These are phyloP conservation scores for Scortum barcoo DNA, from an alignment of 2,113 vertebrate genomes.

Conservation along the genomic window DNA sequence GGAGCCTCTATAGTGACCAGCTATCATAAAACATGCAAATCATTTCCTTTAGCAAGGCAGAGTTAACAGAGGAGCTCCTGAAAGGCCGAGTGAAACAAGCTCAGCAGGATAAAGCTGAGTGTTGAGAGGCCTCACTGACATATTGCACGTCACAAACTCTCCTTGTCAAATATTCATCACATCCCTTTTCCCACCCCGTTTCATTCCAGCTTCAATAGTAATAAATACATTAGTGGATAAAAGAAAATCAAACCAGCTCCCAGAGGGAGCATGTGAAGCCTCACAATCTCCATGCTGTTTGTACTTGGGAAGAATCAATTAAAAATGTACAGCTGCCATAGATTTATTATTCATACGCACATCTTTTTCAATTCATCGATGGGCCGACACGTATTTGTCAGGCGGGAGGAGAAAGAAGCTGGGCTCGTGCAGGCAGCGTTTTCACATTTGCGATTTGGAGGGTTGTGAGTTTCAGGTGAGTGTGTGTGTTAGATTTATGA, in stretches of 20 bases:
- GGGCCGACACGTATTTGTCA: constrained; percentile 65
- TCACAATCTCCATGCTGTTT: constrained; percentile 80
- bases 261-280: constrained; percentile 55
- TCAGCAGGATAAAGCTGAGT: constrained; percentile 29
- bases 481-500: constrained; percentile 6
- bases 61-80: constrained; percentile 33
- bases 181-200: constrained; percentile 48
- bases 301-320: constrained; percentile 81
- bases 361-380: constrained; percentile 61
- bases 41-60: constrained; percentile 34
- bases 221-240: constrained; percentile 79
- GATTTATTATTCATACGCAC: constrained; percentile 81
- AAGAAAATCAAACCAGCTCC: constrained; percentile 73
- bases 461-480: constrained; percentile 2
- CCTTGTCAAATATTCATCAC: constrained; percentile 75
- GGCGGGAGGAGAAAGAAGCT: constrained; percentile 11
- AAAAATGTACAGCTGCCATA: constrained; percentile 81
- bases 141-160: constrained; percentile 57
- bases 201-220: constrained; percentile 70
- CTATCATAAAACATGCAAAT: constrained; percentile 36
- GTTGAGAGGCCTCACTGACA: constrained; percentile 47
- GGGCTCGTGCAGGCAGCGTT: background rate
- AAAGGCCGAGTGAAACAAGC: constrained; percentile 12
- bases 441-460: background rate
- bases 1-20: constrained; percentile 20